phyloP scores from a whole-genome alignment of 2,113 vertebrate species.

The Melanocharis versteri region DNA sequence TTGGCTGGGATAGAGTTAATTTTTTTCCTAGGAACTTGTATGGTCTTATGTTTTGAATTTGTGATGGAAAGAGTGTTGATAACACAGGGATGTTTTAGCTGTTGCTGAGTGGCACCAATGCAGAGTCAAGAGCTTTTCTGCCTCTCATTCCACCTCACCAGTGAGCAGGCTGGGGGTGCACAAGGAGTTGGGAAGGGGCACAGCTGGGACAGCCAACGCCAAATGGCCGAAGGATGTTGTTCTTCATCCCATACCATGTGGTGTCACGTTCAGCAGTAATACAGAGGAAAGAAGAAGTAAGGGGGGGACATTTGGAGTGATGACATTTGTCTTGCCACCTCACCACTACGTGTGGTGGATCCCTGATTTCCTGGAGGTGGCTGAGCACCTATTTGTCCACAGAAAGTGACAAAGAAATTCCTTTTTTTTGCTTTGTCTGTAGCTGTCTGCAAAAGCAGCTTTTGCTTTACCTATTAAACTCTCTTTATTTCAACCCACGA shows the following conservation, averaged over 20 bases:
- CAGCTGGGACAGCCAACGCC: background rate
- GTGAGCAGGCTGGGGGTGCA: accelerated
- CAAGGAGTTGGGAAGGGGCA: background rate
- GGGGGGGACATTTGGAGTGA: accelerated
- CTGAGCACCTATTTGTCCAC: background rate
- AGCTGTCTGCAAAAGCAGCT: accelerated
- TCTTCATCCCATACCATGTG: accelerated
- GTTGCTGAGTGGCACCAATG: background rate
- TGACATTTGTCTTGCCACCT: background rate
- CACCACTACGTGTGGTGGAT: accelerated
- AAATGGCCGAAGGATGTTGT: background rate
- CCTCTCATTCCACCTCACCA: background rate
- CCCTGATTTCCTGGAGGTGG: background rate
- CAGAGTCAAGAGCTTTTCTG: background rate
- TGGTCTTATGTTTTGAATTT: background rate
- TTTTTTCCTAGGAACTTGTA: background rate
- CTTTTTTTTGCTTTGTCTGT: background rate
- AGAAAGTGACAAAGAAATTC: background rate
- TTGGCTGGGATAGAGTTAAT: background rate
- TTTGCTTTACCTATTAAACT: background rate
- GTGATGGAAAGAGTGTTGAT: background rate
- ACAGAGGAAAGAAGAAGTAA: background rate
- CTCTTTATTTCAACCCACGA: background rate
- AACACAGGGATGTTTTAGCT: background rate
- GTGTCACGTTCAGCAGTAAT: accelerated